phyloP scores from a whole-genome alignment of 1,140 invertebrate species.

The Pseudobourletiella spinata region DNA sequence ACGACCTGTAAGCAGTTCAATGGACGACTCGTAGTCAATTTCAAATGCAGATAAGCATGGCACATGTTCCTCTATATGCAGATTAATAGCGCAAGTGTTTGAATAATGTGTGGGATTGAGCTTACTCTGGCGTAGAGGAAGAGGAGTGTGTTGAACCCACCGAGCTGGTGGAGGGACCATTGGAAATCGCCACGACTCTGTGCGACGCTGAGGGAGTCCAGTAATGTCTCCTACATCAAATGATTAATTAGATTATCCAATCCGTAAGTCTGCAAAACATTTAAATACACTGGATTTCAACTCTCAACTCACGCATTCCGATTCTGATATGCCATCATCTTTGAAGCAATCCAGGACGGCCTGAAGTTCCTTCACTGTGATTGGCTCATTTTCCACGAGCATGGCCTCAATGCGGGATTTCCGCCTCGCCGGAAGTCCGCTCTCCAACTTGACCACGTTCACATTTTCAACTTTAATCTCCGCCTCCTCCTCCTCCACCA shows the following conservation, averaged over 20 bases:
- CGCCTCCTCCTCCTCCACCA: no score
- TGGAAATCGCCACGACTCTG: slow-evolving; percentile 34
- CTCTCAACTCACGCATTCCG: slow-evolving; percentile 13
- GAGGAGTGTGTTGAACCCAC: slow-evolving; percentile 26
- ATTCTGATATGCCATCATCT: not conserved
- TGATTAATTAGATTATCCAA: not conserved
- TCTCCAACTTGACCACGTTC: no score
- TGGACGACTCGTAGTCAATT: no score
- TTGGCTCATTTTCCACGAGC: not conserved
- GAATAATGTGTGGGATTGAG: not conserved
- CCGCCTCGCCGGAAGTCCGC: not conserved
- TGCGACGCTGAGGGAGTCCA: slow-evolving; percentile 16
- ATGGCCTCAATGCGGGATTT: not conserved
- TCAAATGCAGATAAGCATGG: no score
- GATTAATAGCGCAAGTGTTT: not conserved
- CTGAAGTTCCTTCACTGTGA: slow-evolving; percentile 16
- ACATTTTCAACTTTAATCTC: not conserved
- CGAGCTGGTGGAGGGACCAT: slow-evolving; percentile 33
- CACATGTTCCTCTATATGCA: no score
- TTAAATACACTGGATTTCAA: not conserved
- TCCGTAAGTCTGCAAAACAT: not conserved
- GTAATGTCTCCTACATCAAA: slow-evolving; percentile 17
- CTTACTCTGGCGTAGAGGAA: slow-evolving; percentile 32
- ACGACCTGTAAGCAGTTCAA: slow-evolving; percentile 20
- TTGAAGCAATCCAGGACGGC: slow-evolving; percentile 16